Evolutionary conservation across 2,113 vertebrate species (phyloP).

Genomic region (Morone chrysops): DNA sequence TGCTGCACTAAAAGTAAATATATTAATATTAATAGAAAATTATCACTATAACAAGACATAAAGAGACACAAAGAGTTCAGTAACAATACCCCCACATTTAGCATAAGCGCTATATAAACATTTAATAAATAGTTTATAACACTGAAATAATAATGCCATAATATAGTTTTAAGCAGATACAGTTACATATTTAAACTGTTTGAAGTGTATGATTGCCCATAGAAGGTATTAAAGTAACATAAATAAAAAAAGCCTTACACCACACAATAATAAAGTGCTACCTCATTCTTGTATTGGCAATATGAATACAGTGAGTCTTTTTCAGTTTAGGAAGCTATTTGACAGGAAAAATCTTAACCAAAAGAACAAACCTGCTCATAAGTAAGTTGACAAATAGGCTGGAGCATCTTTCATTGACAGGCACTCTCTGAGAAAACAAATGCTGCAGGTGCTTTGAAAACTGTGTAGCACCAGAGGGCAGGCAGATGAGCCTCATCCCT

Average conservation of each 20-base stretch:
- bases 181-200: too few species aligned
- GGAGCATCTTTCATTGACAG: slow-evolving; percentile 68
- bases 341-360: slow-evolving; percentile 34
- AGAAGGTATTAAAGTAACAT: neutral
- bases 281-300: neutral
- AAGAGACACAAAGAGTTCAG: too few species aligned
- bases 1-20: neutral
- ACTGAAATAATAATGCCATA: neutral
- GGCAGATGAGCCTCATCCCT: slow-evolving; percentile 80
- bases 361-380: slow-evolving; percentile 38
- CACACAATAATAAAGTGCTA: neutral
- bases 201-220: neutral
- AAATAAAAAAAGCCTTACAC: neutral
- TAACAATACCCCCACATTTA: neutral
- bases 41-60: too few species aligned
- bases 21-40: too few species aligned
- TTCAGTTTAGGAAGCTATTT: slow-evolving; percentile 11
- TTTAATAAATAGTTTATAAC: neutral
- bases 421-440: slow-evolving; percentile 75
- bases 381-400: slow-evolving; percentile 64
- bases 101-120: neutral
- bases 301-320: neutral
- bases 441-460: slow-evolving; percentile 82
- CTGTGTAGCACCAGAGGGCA: slow-evolving; percentile 82
- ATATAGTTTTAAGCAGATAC: neutral